Evolutionary conservation across 2,113 vertebrate genomes (phyloP), one percentile per base, ranked within the genome.

Genomic region (Corydoras maculifer): DNA sequence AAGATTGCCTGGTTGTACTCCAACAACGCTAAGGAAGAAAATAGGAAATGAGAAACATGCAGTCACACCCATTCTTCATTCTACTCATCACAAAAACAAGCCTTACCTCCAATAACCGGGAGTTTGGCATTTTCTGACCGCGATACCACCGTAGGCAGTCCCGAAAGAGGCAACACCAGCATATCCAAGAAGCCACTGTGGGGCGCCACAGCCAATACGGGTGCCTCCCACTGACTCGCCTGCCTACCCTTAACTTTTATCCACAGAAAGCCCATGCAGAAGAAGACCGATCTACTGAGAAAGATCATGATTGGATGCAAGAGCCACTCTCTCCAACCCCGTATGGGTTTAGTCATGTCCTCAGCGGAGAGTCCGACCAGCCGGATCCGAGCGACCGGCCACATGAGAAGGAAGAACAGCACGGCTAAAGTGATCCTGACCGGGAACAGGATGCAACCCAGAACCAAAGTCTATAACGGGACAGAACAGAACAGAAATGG

Each of bases 151-250:
- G 88, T 91, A 0, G 92, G 83, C 29, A 94, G 85, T 65, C 90
- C 86, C 51, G 91, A 81, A 0, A 80, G 73, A 62, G 83, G 78
- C n/a, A 94, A 82, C 25, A 92, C 86, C 81, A 94, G 77, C 76
- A 94, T 92, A 83, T 96, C 94, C 78, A 96, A 82, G 78, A 92
- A 96, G 65, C 90, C 78, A 25, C 92, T 93, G 82, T 96, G 94
- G 6, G 94, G 94, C 0, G 93, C 94, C 3, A 92, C 92, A 18
- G 92, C 92, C 72, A 96, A 82, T 65, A 94, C 83, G 0, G 93
- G 92, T 0, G 94, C 94, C 75, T 94, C 90, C 62, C 87, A 86
- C 58, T 88, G 75, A 3, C 86, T 83, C 0, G 93, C 94, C 65
- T 82, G 78, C 10, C 87, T 91, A 58, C 94, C 93, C 55, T 91